These are phyloP conservation scores for Silurus glanis DNA, from an alignment of 2,113 vertebrate species.

Conservation along the genomic window DNA sequence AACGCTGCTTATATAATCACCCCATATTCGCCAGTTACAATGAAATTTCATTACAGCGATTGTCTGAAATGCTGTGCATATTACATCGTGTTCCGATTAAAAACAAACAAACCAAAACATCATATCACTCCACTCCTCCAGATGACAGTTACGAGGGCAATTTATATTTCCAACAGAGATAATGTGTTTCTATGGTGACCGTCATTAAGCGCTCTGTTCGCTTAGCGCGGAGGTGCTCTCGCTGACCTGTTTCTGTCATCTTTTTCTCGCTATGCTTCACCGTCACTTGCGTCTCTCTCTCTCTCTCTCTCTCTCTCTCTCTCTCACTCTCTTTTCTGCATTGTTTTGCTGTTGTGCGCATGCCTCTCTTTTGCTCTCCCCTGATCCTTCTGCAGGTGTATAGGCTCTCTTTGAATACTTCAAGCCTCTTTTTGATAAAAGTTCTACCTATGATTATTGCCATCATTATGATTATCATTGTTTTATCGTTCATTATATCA, in stretches of 20 bases:
- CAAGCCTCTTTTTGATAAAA: constrained; percentile 22
- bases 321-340: not conserved
- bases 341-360: constrained; percentile 29
- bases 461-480: constrained; percentile 8
- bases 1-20: constrained; percentile 48
- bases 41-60: constrained; percentile 50
- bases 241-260: constrained; percentile 58
- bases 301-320: not conserved
- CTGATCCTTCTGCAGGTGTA: not conserved
- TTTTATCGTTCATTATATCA: not conserved
- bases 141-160: constrained; percentile 57
- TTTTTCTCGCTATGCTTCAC: constrained; percentile 32
- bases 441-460: constrained; percentile 20
- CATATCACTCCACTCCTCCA: constrained; percentile 39
- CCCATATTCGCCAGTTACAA: constrained; percentile 42
- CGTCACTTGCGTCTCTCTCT: not conserved
- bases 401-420: not conserved
- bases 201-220: constrained; percentile 55
- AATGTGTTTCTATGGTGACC: constrained; percentile 64
- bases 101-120: constrained; percentile 22
- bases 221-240: constrained; percentile 53
- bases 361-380: not conserved
- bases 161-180: constrained; percentile 60
- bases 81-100: constrained; percentile 27
- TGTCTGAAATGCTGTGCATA: constrained; percentile 29